These are phyloP conservation scores for Seriola dumerili DNA, from an alignment of 2,113 vertebrate species.

Conservation along the genomic window DNA sequence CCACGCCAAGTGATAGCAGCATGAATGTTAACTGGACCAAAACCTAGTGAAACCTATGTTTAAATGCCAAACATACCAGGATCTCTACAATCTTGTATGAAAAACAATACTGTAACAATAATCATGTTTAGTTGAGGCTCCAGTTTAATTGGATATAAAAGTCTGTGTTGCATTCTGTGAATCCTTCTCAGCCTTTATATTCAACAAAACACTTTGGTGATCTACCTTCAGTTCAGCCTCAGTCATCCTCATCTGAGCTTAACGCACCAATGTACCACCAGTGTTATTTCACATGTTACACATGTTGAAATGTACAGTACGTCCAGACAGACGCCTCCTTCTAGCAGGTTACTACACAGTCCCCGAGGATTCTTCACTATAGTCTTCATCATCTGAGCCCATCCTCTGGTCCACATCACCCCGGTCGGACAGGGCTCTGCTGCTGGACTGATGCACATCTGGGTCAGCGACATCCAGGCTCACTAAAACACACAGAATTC, in stretches of 20 bases:
- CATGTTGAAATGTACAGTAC: neutral
- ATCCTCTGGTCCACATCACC: neutral
- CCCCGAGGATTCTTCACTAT: slow-evolving; percentile 34
- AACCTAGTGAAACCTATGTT: no score
- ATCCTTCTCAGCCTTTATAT: neutral
- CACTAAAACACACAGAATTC: neutral
- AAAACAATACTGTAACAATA: no score
- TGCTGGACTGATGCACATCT: slow-evolving; percentile 15
- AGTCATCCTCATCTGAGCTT: neutral
- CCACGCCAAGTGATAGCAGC: no score
- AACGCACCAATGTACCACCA: no score
- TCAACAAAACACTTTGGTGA: neutral
- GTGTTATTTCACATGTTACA: neutral
- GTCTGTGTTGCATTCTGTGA: neutral
- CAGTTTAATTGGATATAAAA: neutral
- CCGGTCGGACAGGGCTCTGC: neutral
- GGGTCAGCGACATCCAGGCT: slow-evolving; percentile 10
- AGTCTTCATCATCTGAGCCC: slow-evolving; percentile 47
- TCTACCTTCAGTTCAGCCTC: no score
- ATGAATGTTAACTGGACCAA: no score
- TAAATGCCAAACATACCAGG: no score
- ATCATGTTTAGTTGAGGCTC: no score
- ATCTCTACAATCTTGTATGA: no score
- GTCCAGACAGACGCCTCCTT: neutral
- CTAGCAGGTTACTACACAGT: neutral